Conservation (phyloP, 2,888 invertebrate species). For the Ophion costatus region DNA sequence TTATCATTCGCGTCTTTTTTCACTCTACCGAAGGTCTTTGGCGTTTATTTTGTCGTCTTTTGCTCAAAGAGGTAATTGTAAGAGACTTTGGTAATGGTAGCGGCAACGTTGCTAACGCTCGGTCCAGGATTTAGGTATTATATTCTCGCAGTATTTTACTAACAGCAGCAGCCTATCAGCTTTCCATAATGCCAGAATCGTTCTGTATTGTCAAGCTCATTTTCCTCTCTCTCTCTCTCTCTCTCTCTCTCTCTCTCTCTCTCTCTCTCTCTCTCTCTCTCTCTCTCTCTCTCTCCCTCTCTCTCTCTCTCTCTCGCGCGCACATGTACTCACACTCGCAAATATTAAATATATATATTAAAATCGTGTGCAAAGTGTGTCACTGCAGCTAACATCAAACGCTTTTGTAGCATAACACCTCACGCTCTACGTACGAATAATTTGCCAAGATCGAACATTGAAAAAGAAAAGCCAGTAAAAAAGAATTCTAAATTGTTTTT, state of each 20-base stretch:
- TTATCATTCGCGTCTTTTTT: neutral
- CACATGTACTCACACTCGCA: slow-evolving; percentile 26
- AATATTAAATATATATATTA: no score
- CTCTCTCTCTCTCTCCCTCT: neutral
- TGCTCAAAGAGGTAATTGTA: no score
- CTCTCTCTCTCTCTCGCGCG: neutral
- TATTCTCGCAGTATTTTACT: slow-evolving; percentile 6
- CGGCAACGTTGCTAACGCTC: neutral
- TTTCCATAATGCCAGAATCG: slow-evolving; percentile 35
- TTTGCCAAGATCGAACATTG: slow-evolving; percentile 39
- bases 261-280: neutral
- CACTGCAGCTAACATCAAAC: slow-evolving; percentile 43
- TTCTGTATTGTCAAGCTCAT: slow-evolving; percentile 17
- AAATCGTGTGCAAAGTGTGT: slow-evolving; percentile 28
- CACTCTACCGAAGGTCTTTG: neutral
- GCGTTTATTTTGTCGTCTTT: neutral
- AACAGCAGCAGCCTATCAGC: slow-evolving; percentile 30
- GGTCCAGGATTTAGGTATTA: neutral
- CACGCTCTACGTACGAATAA: slow-evolving; percentile 43
- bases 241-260: neutral
- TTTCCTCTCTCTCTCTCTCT: neutral
- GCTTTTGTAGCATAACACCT: slow-evolving; percentile 40
- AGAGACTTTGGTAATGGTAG: neutral
- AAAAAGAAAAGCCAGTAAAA: neutral
- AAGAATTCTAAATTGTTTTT: slow-evolving; percentile 81